Conservation (phyloP, 2,113 vertebrate species). For the Laticauda laticaudata region DNA sequence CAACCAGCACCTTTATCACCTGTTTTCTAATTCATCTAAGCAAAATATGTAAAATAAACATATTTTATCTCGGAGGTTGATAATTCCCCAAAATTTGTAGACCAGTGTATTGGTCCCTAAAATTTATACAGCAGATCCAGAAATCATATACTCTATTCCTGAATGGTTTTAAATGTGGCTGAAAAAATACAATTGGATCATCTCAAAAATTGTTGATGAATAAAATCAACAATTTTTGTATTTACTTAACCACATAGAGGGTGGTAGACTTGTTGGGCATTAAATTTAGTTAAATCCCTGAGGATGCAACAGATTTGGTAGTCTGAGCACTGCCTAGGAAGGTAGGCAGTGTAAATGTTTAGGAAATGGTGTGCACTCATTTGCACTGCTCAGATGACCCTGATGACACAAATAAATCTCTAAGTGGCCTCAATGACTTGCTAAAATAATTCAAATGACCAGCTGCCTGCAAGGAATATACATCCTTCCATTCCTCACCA, state of each 20-base stretch:
- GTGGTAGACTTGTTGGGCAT: not conserved
- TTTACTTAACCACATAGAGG: not conserved
- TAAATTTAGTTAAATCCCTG: not conserved
- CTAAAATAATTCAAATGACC: too few species aligned
- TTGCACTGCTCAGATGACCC: too few species aligned
- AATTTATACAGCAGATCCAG: not conserved
- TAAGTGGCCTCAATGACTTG: too few species aligned
- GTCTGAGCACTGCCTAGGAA: not conserved
- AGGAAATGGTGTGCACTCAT: not conserved
- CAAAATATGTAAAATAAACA: too few species aligned
- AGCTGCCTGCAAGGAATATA: too few species aligned
- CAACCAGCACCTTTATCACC: too few species aligned
- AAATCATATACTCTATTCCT: not conserved
- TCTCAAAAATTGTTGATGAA: not conserved
- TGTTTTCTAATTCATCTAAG: too few species aligned
- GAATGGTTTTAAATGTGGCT: not conserved
- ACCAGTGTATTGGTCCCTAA: not conserved
- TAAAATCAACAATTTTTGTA: not conserved
- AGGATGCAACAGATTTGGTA: not conserved
- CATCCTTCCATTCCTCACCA: too few species aligned
- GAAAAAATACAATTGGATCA: not conserved
- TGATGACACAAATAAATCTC: too few species aligned
- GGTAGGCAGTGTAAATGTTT: not conserved
- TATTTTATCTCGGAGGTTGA: too few species aligned
- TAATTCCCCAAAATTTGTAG: too few species aligned